Evolutionary conservation across 2,113 vertebrate genomes (phyloP).

Genomic region (Vidua chalybeata): DNA sequence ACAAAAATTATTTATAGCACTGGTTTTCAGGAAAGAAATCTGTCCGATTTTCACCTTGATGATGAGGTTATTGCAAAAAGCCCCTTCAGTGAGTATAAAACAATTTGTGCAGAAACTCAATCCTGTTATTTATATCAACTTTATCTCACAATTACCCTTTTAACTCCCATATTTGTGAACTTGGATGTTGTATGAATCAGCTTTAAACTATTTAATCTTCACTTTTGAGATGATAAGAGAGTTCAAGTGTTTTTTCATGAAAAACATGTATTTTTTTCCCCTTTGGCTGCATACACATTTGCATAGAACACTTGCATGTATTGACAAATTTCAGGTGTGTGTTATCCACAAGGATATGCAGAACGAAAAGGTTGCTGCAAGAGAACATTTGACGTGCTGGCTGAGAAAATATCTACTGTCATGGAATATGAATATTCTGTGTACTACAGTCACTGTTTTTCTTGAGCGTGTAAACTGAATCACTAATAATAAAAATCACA

Average conservation of each 20-base stretch:
- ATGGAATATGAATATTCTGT: background rate
- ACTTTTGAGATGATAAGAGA: background rate
- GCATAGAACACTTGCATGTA: background rate
- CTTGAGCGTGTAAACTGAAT: background rate
- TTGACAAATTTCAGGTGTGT: background rate
- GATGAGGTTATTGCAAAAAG: background rate
- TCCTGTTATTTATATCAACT: background rate
- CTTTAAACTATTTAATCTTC: background rate
- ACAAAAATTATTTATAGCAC: background rate
- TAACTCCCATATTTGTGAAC: background rate
- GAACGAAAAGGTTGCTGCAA: background rate
- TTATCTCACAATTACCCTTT: background rate
- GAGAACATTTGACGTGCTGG: background rate
- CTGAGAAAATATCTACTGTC: background rate
- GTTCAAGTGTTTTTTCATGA: background rate
- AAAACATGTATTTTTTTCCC: fast-evolving
- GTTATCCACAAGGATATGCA: background rate
- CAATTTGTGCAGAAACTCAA: background rate
- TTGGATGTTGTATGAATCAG: background rate
- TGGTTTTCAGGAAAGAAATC: background rate
- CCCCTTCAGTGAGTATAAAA: background rate
- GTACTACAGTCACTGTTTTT: background rate
- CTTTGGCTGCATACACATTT: background rate
- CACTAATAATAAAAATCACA: background rate
- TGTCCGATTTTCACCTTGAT: background rate